Base-by-base conservation (phyloP, 2,113 vertebrate genomes). In the Melospiza georgiana region DNA sequence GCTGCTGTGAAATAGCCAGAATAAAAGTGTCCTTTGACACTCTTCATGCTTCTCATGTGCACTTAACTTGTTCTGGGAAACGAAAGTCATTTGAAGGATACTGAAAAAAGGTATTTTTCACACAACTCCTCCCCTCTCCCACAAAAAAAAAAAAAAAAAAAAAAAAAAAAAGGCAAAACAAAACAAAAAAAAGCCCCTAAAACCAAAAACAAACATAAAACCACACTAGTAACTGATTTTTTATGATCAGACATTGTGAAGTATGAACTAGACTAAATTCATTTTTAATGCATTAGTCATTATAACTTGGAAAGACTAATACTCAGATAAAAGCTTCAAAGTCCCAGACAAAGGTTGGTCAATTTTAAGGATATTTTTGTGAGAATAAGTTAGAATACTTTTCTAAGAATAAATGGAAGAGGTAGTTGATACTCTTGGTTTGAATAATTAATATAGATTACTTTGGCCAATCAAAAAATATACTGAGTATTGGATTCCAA, bases 41-140 rank as follows among this genome's bases (percentile, higher is more conserved):
- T 54, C 73, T 61, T 63, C 3, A 5, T 39, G 62, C 28, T 39
- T 80, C 51, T 69, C 4, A 43, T 22, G 13, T 66, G 31, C 9
- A 44, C 6, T 67, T 84, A 23, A 22, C 17, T 54, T 83, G 2
- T 41, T 74, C 41, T 58, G 15, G 22, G 46, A 80, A 88, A 49
- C 0, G 9, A 72, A 79, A 41, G 13, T 5, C 4, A n/a, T 76
- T 35, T 74, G 41, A 83, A 72, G 14, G 75, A 68, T 35, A 5
- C 1, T 85, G 66, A 11, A 65, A 68, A 90, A 33, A 2, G 6
- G 2, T 33, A 31, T 14, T 37, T 66, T 4, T 3, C 52, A 27
- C 0, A 11, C 10, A 79, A 5, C 0, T 11, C 4, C 6, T 4
- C 6, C 5, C 2, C 2, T 0, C 7, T 11, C 16, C 15, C 15